Conservation (phyloP, 2,797 vertebrate species). For the Malacoraja senta region DNA sequence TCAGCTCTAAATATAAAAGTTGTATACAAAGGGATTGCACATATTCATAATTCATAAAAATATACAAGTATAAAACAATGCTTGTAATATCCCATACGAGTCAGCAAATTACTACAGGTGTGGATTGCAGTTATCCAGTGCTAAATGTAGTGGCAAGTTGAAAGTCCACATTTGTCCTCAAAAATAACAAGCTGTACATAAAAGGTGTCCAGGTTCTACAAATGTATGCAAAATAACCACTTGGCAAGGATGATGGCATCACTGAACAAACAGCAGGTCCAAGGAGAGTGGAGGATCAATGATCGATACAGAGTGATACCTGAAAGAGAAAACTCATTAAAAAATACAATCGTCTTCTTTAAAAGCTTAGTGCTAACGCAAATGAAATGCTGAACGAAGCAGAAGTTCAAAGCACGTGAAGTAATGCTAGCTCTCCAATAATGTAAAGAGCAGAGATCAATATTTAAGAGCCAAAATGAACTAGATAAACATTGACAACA, state of each 20-base stretch:
- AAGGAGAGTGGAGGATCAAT: slow-evolving; percentile 62
- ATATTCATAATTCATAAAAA: slow-evolving; percentile 31
- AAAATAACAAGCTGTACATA: slow-evolving; percentile 27
- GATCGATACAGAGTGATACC: slow-evolving; percentile 78
- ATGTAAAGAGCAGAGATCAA: neutral
- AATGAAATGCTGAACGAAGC: neutral
- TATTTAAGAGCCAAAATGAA: no score
- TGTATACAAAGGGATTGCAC: slow-evolving; percentile 35
- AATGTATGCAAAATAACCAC: slow-evolving; percentile 17
- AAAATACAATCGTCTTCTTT: neutral
- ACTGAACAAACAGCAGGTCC: slow-evolving; percentile 17
- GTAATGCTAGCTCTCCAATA: neutral
- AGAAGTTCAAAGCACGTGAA: neutral
- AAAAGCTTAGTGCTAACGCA: neutral
- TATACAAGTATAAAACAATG: slow-evolving; percentile 36
- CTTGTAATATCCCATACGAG: neutral
- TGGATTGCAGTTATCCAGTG: slow-evolving; percentile 31
- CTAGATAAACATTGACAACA: neutral
- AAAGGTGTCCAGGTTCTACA: slow-evolving; percentile 11
- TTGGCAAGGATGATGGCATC: neutral
- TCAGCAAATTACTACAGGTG: slow-evolving; percentile 14
- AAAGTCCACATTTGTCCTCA: slow-evolving; percentile 7
- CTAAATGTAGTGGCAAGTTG: slow-evolving; percentile 1
- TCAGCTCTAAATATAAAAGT: slow-evolving; percentile 34
- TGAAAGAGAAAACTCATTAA: slow-evolving; percentile 46